Evolutionary conservation across 2,113 vertebrate genomes (phyloP), one percentile per base, ranked within the genome.

Genomic region (Sminthopsis crassicaudata): DNA sequence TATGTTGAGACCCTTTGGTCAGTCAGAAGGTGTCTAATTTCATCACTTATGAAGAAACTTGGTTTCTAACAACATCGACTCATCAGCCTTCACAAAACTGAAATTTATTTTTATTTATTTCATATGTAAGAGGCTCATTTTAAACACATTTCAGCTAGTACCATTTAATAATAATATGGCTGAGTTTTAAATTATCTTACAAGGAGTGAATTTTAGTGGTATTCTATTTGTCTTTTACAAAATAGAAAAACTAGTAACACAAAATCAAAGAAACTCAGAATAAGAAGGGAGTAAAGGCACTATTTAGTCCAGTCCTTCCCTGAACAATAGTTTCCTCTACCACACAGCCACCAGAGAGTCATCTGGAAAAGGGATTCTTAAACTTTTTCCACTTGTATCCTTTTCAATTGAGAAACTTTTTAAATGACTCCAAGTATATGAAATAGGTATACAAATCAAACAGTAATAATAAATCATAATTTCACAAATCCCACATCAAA

Each of bases 81-180:
- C 92, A 60, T 89, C 42, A 91, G 90, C 6, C 25, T 26, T 88
- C 46, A 27, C 30, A 89, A 90, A 25, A 93, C n/a, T 67, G 24
- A 93, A 54, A 90, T 96, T 10, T 94, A n/a, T n/a, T n/a, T n/a
- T n/a, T n/a, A 46, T 91, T 67, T 46, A 93, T 93, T 94, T 96
- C 22, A 94, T 53, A 95, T 95, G 42, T 8, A 52, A 27, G 9
- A 92, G 91, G 94, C 60, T 91, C 90, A 91, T 89, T 91, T 27
- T 90, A 94, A 57, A 76, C 8, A 4, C 11, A 53, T 52, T 94
- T 94, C 11, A 57, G 42, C 53, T 88, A 96, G 53, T 48, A 76
- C 8, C 90, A 19, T 14, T 53, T 53, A 60, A 54, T 88, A 53
- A 60, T 92, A 96, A 89, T 92, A 26, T 50, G 42, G 46, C 27